Evolutionary conservation across 2,113 vertebrate genomes (phyloP).

Genomic region (Hippocampus barbouri): DNA sequence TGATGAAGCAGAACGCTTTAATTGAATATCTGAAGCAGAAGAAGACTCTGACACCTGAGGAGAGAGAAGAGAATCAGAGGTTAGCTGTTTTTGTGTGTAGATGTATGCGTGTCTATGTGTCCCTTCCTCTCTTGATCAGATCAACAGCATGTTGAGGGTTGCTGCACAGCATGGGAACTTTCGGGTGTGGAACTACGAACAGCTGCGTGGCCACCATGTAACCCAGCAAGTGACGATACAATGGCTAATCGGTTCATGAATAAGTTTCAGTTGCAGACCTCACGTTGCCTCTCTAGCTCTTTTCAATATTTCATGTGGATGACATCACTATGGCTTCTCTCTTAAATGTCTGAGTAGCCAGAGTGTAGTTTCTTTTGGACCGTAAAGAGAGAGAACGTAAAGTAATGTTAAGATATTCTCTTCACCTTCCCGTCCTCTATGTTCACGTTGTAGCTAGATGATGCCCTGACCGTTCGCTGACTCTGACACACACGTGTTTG

Average conservation of each 20-base stretch:
- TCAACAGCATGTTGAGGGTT: slow-evolving; percentile 19
- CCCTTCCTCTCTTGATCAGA: slow-evolving; percentile 6
- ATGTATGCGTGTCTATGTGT: not conserved
- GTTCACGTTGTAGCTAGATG: slow-evolving; percentile 9
- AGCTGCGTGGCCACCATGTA: slow-evolving; percentile 34
- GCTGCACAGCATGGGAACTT: slow-evolving; percentile 18
- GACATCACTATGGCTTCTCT: not conserved
- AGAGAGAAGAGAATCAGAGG: slow-evolving; percentile 96
- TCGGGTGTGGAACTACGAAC: slow-evolving; percentile 34
- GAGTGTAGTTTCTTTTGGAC: not conserved
- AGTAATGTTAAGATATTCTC: not conserved
- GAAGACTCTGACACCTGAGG: slow-evolving; percentile 90
- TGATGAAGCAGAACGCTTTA: slow-evolving; percentile 95
- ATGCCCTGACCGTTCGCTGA: slow-evolving; percentile 42
- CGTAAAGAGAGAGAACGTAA: not conserved
- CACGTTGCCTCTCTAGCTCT: not conserved
- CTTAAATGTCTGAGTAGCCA: not conserved
- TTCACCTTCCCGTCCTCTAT: not conserved
- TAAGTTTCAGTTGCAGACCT: slow-evolving; percentile 5
- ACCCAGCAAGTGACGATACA: slow-evolving; percentile 15
- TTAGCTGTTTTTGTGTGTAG: slow-evolving; percentile 44
- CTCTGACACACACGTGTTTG: slow-evolving; percentile 37
- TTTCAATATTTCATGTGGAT: not conserved
- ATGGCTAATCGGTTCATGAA: slow-evolving; percentile 22
- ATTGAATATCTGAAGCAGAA: slow-evolving; percentile 97